Percentiles rank a stretch among this genome's conserved stretches.
Evolutionary conservation across 2,797 vertebrate genomes (phyloP).

Genomic region (Taeniopygia guttata): DNA sequence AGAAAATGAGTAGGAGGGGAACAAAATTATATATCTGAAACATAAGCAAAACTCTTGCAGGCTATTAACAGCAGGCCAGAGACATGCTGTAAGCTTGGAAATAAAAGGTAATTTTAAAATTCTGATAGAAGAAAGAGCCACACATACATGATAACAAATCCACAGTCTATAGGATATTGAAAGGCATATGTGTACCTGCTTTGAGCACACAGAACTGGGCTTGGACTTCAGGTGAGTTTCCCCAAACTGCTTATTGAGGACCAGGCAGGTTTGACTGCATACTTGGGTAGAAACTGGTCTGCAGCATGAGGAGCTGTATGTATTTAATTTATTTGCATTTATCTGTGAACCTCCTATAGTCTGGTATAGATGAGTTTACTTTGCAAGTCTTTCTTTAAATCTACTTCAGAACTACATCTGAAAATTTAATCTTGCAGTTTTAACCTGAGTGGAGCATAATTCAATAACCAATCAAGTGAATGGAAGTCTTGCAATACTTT

Average conservation of each 20-base stretch:
- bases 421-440: conserved; percentile 7
- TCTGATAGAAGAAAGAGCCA: not conserved
- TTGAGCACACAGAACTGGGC: not conserved
- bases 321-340: not conserved
- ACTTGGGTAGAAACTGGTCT: not conserved
- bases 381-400: not conserved
- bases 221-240: not conserved
- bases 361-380: not conserved
- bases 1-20: not conserved
- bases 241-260: not conserved
- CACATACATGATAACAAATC: not conserved
- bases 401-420: not conserved
- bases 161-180: not conserved
- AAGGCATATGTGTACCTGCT: not conserved
- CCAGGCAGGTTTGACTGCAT: not conserved
- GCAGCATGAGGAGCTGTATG: fast-evolving
- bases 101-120: not conserved
- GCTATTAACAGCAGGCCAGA: not conserved
- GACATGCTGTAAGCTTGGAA: not conserved
- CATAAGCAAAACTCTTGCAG: not conserved
- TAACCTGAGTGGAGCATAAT: not conserved
- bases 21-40: not conserved
- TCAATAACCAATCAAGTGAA: conserved; percentile 3
- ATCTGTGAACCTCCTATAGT: not conserved
- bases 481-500: not conserved